Evolutionary conservation across 2,113 vertebrate genomes (phyloP).

Genomic region (Chroicocephalus ridibundus): DNA sequence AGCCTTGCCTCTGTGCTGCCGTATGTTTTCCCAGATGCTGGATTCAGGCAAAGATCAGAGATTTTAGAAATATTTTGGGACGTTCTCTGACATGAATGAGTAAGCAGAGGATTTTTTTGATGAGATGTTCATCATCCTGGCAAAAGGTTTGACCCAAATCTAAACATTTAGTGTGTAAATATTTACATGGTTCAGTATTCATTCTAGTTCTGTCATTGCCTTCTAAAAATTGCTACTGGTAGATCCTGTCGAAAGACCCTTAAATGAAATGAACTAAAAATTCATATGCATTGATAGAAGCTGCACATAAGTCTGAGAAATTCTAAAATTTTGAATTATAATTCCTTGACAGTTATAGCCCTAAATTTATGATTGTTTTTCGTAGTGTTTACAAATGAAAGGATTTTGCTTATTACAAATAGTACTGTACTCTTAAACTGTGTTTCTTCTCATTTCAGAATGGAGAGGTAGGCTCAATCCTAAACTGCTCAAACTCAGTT

Average conservation of each 20-base stretch:
- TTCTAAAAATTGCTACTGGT: background rate
- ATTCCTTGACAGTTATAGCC: background rate
- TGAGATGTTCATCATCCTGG: background rate
- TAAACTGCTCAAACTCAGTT: conserved; percentile 41
- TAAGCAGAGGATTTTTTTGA: background rate
- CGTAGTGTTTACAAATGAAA: background rate
- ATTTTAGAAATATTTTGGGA: background rate
- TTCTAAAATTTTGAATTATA: background rate
- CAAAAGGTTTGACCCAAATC: background rate
- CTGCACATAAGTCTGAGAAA: background rate
- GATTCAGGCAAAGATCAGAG: background rate
- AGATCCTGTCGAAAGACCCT: background rate
- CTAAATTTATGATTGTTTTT: background rate
- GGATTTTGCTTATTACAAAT: background rate
- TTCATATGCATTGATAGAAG: background rate
- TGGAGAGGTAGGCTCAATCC: conserved; percentile 82
- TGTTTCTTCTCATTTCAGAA: conserved; percentile 81
- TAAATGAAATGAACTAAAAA: background rate
- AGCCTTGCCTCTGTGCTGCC: background rate
- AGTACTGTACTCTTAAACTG: conserved; percentile 5
- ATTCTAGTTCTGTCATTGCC: background rate
- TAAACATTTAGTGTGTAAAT: background rate
- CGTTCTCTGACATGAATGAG: background rate
- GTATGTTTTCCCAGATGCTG: background rate
- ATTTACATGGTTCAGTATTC: background rate